Evolutionary conservation across 2,113 vertebrate genomes (phyloP).

Genomic region (Butorides virescens): DNA sequence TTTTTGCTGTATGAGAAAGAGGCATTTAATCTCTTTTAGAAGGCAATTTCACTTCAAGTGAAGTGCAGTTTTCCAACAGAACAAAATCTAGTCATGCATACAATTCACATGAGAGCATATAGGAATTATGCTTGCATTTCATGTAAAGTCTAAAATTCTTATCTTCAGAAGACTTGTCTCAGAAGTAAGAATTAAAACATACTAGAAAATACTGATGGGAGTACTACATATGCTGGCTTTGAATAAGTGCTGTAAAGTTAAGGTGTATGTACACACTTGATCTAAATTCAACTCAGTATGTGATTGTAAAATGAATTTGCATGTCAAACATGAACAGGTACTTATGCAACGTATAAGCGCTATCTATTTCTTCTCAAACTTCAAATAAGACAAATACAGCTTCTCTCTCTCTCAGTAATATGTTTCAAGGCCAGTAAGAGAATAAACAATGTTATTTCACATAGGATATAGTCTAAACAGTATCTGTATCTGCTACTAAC

Average conservation of each 20-base stretch:
- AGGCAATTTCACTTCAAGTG: background rate
- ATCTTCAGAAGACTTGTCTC: background rate
- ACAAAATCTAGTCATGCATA: background rate
- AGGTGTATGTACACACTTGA: background rate
- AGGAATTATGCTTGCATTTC: background rate
- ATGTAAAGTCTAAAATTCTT: background rate
- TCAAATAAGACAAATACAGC: background rate
- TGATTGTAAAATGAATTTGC: background rate
- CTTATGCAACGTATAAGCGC: background rate
- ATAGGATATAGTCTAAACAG: background rate
- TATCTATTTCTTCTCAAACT: background rate
- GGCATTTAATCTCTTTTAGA: background rate
- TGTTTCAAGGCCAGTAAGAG: background rate
- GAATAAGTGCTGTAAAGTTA: background rate
- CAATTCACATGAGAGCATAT: background rate
- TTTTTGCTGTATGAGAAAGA: background rate
- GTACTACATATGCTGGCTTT: background rate
- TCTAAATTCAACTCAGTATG: background rate
- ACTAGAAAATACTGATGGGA: background rate
- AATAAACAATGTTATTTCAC: background rate
- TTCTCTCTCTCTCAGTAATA: background rate
- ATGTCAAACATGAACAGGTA: background rate
- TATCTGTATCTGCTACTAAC: background rate
- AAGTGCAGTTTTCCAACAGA: background rate
- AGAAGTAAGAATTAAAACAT: slow-evolving; percentile 3